Evolutionary conservation across 2,113 vertebrate species (phyloP).

Genomic region (Chrysochloris asiatica): DNA sequence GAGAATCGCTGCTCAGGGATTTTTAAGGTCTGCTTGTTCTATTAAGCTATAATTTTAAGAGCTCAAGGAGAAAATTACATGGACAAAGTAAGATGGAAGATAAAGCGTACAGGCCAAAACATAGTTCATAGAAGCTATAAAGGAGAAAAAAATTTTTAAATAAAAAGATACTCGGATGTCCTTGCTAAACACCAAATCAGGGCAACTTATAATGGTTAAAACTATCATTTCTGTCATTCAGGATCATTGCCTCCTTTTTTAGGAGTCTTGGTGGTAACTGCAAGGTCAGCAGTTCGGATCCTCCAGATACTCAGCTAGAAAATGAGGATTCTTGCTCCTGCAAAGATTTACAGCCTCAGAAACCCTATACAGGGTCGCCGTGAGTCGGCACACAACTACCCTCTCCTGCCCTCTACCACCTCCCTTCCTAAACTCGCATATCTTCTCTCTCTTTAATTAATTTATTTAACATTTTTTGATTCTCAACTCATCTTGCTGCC

Average conservation of each 20-base stretch:
- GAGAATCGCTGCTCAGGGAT: neutral
- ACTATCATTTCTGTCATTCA: neutral
- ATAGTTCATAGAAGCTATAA: neutral
- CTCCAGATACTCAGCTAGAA: too few relatives aligned
- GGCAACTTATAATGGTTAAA: neutral
- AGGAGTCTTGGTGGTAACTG: too few relatives aligned
- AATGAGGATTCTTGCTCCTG: too few relatives aligned
- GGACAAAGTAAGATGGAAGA: neutral
- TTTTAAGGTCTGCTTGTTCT: neutral
- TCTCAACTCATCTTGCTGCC: neutral
- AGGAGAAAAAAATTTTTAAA: neutral
- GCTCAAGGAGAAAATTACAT: neutral
- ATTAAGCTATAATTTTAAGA: neutral
- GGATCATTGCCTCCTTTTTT: neutral
- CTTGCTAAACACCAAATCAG: neutral
- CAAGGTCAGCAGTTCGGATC: too few relatives aligned
- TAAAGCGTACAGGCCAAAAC: neutral
- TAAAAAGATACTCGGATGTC: neutral
- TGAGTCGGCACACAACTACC: too few relatives aligned
- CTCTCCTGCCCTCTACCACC: too few relatives aligned
- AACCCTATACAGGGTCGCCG: too few relatives aligned
- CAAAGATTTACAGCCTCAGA: too few relatives aligned
- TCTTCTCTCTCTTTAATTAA: too few relatives aligned
- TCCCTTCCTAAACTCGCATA: too few relatives aligned
- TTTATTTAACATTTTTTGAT: neutral